Evolutionary conservation across 2,888 invertebrate species (phyloP), one percentile per base, ranked within the genome.

Genomic region (Thecophora atra): DNA sequence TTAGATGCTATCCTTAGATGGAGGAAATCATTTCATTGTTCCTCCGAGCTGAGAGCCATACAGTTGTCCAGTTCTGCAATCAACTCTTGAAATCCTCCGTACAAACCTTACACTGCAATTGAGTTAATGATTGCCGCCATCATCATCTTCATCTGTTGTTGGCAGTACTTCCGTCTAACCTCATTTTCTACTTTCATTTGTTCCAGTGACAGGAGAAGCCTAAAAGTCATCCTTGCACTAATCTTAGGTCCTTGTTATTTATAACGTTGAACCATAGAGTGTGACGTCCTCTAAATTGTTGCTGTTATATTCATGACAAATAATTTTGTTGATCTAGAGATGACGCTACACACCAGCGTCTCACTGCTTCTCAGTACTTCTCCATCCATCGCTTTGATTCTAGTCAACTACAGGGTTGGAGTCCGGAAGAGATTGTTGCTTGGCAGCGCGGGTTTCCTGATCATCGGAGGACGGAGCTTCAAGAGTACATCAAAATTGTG

Each of bases 301-400:
- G n/a, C n/a, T n/a, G 21, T 17, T 24, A 44, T 58, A 28, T 54
- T 56, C 68, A 21, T 68, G 44, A 58, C 56, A 68, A 65, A 47
- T 66, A 71, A 66, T 71, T 71, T 60, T 71, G 65, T 71, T 42
- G 60, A 60, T 60, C 66, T 47, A 17, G 7, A 7, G 0, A 7
- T 71, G 60, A 70, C 47, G 69, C 71, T 56, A 37, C 65, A 54
- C 19, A 28, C 58, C 6, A 37, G 1, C 51, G 19, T 26, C 28
- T 4, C 13, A 21, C 26, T 17, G n/a, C n/a, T n/a, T n/a, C n/a
- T n/a, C n/a, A n/a, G n/a, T n/a, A n/a, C n/a, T 24, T 65, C n/a
- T 17, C 24, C 47, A 47, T 21, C 44, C 24, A 13, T 24, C 8
- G 26, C 13, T n/a, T 60, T 24, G 17, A 28, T 5, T 47, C 47